Evolutionary conservation across 1,140 invertebrate species (phyloP).

Genomic region (Bemisia tabaci): DNA sequence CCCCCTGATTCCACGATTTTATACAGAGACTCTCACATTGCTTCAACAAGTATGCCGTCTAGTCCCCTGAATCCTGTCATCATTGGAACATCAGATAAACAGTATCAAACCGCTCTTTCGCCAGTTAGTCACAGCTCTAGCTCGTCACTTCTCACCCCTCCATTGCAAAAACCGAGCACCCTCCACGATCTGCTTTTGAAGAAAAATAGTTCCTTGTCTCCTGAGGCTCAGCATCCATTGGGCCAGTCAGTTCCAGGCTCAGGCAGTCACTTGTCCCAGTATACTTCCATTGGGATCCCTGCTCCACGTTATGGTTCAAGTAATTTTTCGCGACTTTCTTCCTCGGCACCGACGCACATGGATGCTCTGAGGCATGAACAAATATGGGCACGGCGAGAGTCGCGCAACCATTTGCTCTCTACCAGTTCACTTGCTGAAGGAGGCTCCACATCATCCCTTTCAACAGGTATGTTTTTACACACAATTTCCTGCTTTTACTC

Average conservation of each 20-base stretch:
- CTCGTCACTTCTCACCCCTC: constrained; percentile 34
- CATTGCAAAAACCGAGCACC: constrained; percentile 36
- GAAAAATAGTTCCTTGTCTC: constrained; percentile 34
- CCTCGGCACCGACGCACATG: constrained; percentile 70
- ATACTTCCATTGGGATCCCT: constrained; percentile 4
- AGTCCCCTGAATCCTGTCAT: constrained; percentile 20
- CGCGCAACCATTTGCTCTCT: constrained; percentile 69
- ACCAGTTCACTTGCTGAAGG: constrained; percentile 72
- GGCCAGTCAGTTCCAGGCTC: constrained; percentile 43
- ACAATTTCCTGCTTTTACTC: constrained; percentile 4
- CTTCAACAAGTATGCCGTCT: constrained; percentile 13
- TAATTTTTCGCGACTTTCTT: constrained; percentile 51
- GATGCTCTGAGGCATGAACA: constrained; percentile 49
- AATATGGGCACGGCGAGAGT: constrained; percentile 71
- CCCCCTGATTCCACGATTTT: constrained; percentile 13
- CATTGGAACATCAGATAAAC: constrained; percentile 12
- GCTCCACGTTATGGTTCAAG: constrained; percentile 9
- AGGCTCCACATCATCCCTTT: constrained; percentile 73
- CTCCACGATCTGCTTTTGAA: constrained; percentile 52
- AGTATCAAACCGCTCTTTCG: constrained; percentile 22
- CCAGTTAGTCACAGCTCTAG: constrained; percentile 37
- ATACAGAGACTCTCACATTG: constrained; percentile 6
- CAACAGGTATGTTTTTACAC: constrained; percentile 36
- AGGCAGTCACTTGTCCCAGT: constrained; percentile 11
- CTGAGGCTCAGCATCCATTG: constrained; percentile 38